Percentiles rank a stretch among this genome's conserved stretches.
Conservation (phyloP, 2,113 vertebrate genomes). For the Trichomycterus rosablanca region DNA sequence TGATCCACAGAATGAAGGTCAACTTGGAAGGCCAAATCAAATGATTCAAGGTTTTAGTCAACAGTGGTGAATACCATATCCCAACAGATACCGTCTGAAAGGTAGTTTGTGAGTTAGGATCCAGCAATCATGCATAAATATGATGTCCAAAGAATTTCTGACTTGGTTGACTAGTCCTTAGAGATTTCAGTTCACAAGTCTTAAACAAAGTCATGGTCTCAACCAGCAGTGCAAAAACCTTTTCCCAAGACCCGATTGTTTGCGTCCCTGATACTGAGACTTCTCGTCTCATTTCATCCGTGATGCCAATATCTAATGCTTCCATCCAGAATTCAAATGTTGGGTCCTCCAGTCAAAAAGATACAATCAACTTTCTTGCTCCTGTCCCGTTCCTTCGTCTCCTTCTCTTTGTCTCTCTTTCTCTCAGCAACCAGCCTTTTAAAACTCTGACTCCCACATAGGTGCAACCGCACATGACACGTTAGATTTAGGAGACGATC, state of each 20-base stretch:
- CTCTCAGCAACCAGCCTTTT: neutral
- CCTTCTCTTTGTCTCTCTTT: conserved; percentile 2
- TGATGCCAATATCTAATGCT: neutral
- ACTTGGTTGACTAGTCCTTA: conserved; percentile 12
- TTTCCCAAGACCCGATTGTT: neutral
- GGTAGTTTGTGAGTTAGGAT: no score
- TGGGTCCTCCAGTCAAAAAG: neutral
- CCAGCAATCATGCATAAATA: no score
- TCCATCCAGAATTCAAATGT: conserved; percentile 19
- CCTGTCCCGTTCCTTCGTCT: neutral
- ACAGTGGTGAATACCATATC: no score
- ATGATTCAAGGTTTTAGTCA: no score
- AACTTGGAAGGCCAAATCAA: conserved; percentile 11
- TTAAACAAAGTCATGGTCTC: conserved; percentile 29
- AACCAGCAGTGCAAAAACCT: neutral
- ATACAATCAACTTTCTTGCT: neutral
- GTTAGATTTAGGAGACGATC: conserved; percentile 54
- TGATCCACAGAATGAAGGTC: conserved; percentile 36
- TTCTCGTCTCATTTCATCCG: neutral
- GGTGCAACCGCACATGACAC: conserved; percentile 52
- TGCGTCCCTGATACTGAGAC: neutral
- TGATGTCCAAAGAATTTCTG: neutral
- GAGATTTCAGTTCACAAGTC: neutral
- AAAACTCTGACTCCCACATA: conserved; percentile 46
- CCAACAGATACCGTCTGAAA: no score